phyloP scores from a whole-genome alignment of 2,797 vertebrate species.

The Choloepus didactylus region DNA sequence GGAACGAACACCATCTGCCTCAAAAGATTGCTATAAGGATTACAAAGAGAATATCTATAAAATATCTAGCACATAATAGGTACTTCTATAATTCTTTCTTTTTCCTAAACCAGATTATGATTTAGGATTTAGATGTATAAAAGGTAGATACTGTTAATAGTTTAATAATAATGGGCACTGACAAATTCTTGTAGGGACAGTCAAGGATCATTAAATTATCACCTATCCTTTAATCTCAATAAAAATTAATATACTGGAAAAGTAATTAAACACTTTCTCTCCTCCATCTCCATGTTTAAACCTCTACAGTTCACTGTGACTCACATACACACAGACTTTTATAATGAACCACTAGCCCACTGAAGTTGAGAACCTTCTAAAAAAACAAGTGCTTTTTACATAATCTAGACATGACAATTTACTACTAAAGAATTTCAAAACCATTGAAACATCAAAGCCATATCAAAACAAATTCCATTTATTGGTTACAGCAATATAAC shows the following conservation, averaged over 20 bases:
- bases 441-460: slow-evolving; percentile 17
- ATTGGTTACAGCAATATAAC: background rate
- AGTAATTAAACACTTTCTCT: slow-evolving; percentile 57
- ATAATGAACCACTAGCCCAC: background rate
- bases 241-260: slow-evolving; percentile 50
- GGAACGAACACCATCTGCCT: background rate
- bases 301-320: slow-evolving; percentile 19
- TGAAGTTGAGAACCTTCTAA: slow-evolving; percentile 45
- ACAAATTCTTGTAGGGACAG: slow-evolving; percentile 45
- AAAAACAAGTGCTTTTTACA: slow-evolving; percentile 31
- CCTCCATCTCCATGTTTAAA: slow-evolving; percentile 20
- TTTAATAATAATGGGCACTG: slow-evolving; percentile 46
- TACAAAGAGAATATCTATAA: slow-evolving; percentile 34
- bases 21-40: slow-evolving; percentile 20
- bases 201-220: slow-evolving; percentile 44
- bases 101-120: slow-evolving; percentile 25
- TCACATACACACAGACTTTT: background rate
- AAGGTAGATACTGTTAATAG: slow-evolving; percentile 31
- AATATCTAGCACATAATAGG: slow-evolving; percentile 7
- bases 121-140: background rate
- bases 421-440: slow-evolving; percentile 39
- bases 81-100: slow-evolving; percentile 44
- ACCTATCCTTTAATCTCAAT: slow-evolving; percentile 45
- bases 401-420: slow-evolving; percentile 3
- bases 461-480: slow-evolving; percentile 50